Conservation (phyloP, 1,140 invertebrate species). For the Phymorhynchus buccinoides region DNA sequence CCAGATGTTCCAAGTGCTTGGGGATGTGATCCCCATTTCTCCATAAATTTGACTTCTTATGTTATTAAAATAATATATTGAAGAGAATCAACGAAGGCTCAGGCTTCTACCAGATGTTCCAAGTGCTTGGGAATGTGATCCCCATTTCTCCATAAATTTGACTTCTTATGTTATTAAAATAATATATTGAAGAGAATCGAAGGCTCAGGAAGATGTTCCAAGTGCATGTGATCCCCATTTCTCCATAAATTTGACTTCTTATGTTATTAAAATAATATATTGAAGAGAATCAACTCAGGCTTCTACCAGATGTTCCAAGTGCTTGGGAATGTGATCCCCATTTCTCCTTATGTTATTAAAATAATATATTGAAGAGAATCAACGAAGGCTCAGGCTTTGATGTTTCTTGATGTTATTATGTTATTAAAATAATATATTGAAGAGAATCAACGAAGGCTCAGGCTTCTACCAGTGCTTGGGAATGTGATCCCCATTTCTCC, state of each 20-base stretch:
- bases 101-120: conserved; percentile 34
- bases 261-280: conserved; percentile 53
- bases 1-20: conserved; percentile 74
- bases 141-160: too few relatives aligned
- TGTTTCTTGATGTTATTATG: too few relatives aligned
- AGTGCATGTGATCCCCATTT: too few relatives aligned
- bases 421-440: too few relatives aligned
- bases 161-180: too few relatives aligned
- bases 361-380: conserved; percentile 73
- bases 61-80: too few relatives aligned
- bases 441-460: conserved; percentile 74
- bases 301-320: conserved; percentile 75
- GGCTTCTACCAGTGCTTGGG: conserved; percentile 72
- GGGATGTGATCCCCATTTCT: conserved; percentile 55
- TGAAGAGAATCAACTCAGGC: conserved; percentile 74
- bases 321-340: conserved; percentile 48
- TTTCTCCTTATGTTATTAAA: too few relatives aligned
- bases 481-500: conserved; percentile 56
- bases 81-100: conserved; percentile 74
- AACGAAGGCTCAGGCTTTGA: conserved; percentile 72
- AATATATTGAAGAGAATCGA: too few relatives aligned
- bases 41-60: conserved; percentile 59
- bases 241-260: too few relatives aligned
- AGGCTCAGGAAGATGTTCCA: too few relatives aligned
- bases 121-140: conserved; percentile 41